Evolutionary conservation across 1,140 invertebrate species (phyloP), one percentile per base, ranked within the genome.

Genomic region (Drosophila funebris): DNA sequence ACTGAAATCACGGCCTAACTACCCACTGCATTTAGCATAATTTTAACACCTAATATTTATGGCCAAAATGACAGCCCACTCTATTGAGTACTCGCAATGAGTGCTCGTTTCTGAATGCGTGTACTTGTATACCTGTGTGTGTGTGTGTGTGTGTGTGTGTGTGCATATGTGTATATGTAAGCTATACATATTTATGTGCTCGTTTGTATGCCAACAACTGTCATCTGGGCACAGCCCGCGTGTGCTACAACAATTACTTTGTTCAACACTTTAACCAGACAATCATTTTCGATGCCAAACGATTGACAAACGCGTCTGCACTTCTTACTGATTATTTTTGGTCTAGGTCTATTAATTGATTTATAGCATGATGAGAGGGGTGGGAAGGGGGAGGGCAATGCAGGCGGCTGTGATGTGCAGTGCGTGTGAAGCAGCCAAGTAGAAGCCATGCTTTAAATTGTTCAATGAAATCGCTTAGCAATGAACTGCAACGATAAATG

Each of bases 151-250:
- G 20, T 41, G 9, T 64, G 63, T 37, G 31, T 57, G 22, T 18
- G 13, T 13, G 14, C 29, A 31, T 22, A 29, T 69, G 37, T 69
- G 13, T 33, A 27, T 43, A 8, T 66, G 64, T 69, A 61, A 52
- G 46, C 20, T 62, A 56, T 70, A 56, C 60, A 64, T 64, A 66
- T 71, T 66, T 71, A 71, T 75, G 61, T 46, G 68, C 68, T 75
- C 73, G 73, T 72, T 75, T 66, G 62, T 72, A 60, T 75, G 73
- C 73, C 73, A 76, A 76, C 71, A 73, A 76, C 70, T 76, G 74
- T 73, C 70, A 76, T 53, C 57, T 73, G 46, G 70, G 44, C 63
- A 73, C 70, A 73, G 70, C 70, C 70, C 37, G 62, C 62, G 43
- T 57, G 1, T 71, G 36, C 36, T 24, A 61, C 48, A 52, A 71